Evolutionary conservation across 2,888 invertebrate species (phyloP), one percentile per base, ranked within the genome.

Genomic region (Temnothorax unifasciatus): DNA sequence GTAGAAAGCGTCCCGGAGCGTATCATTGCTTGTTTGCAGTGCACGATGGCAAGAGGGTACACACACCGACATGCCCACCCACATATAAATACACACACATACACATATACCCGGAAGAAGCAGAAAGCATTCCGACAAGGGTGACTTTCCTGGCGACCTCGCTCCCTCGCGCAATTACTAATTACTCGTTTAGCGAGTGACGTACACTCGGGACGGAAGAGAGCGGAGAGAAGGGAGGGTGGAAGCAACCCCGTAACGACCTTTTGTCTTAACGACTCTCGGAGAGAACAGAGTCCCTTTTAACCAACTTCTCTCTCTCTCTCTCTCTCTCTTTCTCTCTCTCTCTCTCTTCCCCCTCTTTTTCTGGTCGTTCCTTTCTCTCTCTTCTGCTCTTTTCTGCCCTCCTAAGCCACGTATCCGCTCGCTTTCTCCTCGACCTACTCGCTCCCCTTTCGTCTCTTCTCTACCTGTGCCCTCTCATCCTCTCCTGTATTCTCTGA

Each of bases 111-210:
- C 18, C 57, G 75, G 57, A 61, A 61, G 59, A 66, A 66, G 73
- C 34, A n/a, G 57, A 82, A 66, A 76, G 66, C 52, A 59, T 69
- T n/a, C 44, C 69, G 18, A 25, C 59, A 21, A 18, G 34, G n/a
- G 47, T 25, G 71, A 69, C 79, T 79, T 54, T 64, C 18, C 64
- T 38, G 52, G 84, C 85, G 83, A 81, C 82, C 82, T 54, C 71
- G 82, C 79, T 76, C 83, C 85, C 83, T 81, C 66, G 88, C 77
- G 88, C 85, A 91, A 90, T 90, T 89, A 89, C 89, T 91, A 91
- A 91, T 91, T 91, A 90, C 87, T 89, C 90, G 88, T 89, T 91
- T 90, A 90, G 85, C 83, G 85, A 89, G 87, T 86, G 86, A 86
- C 82, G 81, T 88, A 85, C 75, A 88, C 86, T 85, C 79, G 82